Evolutionary conservation across 2,888 invertebrate species (phyloP).

Genomic region (Lycophotia porphyrea): DNA sequence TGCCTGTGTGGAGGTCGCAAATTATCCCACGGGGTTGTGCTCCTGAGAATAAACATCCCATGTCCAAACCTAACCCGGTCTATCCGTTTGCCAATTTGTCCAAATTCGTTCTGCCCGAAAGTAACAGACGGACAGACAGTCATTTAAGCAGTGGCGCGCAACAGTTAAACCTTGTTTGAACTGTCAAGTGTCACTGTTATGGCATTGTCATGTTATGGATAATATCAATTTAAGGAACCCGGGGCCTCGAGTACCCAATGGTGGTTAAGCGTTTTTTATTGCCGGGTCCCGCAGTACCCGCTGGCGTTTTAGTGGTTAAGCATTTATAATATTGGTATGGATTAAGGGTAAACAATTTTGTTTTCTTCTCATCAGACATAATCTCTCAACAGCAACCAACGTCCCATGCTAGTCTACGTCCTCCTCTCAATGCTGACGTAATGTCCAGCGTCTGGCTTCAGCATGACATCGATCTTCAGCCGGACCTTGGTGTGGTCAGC

Average conservation of each 20-base stretch:
- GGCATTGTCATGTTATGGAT: too few species aligned
- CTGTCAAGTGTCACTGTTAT: too few species aligned
- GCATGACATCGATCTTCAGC: constrained; percentile 77
- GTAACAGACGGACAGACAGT: not conserved
- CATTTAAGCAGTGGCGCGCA: too few species aligned
- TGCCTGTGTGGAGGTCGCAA: not conserved
- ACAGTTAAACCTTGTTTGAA: too few species aligned
- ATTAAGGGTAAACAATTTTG: not conserved
- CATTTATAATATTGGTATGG: not conserved
- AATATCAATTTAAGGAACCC: too few species aligned
- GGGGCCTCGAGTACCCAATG: too few species aligned
- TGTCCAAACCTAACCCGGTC: not conserved
- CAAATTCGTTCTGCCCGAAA: not conserved
- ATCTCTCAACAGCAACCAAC: not conserved
- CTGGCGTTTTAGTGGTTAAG: too few species aligned
- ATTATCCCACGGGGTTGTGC: not conserved
- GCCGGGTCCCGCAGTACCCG: too few species aligned
- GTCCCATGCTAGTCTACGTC: constrained; percentile 3
- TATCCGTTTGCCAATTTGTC: not conserved
- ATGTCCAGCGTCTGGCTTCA: constrained; percentile 77
- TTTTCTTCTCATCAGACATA: constrained; percentile 14
- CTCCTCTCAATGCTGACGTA: constrained; percentile 66
- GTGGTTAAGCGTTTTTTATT: too few species aligned
- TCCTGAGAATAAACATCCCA: not conserved
- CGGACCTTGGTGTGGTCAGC: constrained; percentile 75